These are phyloP conservation scores for Nothobranchius furzeri DNA, from an alignment of 2,113 vertebrate species.

Conservation along the genomic window DNA sequence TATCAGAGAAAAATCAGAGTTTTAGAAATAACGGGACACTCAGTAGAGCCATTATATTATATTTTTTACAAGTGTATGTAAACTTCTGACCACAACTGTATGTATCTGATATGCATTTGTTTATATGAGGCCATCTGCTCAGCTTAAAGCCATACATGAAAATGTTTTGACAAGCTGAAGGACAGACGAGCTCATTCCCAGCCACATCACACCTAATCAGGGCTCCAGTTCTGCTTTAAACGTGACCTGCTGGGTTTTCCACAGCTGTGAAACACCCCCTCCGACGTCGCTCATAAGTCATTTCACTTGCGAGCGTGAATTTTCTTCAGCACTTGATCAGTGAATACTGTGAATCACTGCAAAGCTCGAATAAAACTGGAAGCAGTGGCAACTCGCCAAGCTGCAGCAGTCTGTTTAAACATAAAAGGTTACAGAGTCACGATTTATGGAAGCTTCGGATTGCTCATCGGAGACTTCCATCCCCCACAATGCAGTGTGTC, in stretches of 20 bases:
- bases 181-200: constrained; percentile 31
- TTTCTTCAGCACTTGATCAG: constrained; percentile 26
- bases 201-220: constrained; percentile 48
- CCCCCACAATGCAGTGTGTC: constrained; percentile 38
- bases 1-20: too few relatives aligned
- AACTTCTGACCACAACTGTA: too few relatives aligned
- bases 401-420: constrained; percentile 38
- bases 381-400: constrained; percentile 11
- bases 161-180: constrained; percentile 37
- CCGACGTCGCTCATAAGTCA: constrained; percentile 8
- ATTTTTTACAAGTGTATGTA: too few relatives aligned
- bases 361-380: constrained; percentile 31
- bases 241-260: constrained; percentile 15
- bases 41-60: too few relatives aligned
- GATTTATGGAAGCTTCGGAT: constrained; percentile 23
- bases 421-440: constrained; percentile 34
- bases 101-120: constrained; percentile 8
- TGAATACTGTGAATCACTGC: constrained; percentile 14
- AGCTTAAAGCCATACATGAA: constrained; percentile 36
- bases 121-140: constrained; percentile 39
- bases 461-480: constrained; percentile 37
- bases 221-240: constrained; percentile 26
- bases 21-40: too few relatives aligned
- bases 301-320: constrained; percentile 24
- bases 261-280: constrained; percentile 16